Base-by-base conservation (phyloP, 1,140 invertebrate species). In the Ladona fulva region DNA sequence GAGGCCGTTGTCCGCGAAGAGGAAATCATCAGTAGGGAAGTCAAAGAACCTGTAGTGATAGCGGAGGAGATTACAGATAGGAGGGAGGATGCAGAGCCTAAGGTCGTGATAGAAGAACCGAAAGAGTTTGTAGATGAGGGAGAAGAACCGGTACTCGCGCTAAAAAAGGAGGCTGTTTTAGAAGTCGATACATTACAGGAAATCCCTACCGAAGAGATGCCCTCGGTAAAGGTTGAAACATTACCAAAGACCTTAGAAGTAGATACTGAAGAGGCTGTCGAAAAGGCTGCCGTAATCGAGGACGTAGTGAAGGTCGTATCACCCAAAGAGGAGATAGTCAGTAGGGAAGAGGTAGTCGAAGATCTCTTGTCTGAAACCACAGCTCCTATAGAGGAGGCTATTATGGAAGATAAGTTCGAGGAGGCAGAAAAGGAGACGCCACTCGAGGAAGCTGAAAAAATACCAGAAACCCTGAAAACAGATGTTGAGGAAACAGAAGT, bases 161-260 rank as follows among this genome's bases (percentile, higher is more conserved):
- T n/a, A n/a, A n/a, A n/a, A n/a, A n/a, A n/a, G n/a, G n/a, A n/a
- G n/a, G n/a, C n/a, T n/a, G n/a, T n/a, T n/a, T n/a, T n/a, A n/a
- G n/a, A n/a, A n/a, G n/a, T n/a, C n/a, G n/a, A n/a, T n/a, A n/a
- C n/a, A n/a, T n/a, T n/a, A n/a, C n/a, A n/a, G n/a, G n/a, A n/a
- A n/a, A n/a, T n/a, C n/a, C n/a, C n/a, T n/a, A n/a, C n/a, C n/a
- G 82, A 81, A 80, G 78, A 77, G 77, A 79, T 16, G 78, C 52
- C n/a, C 10, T 76, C 11, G 22, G 12, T 42, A 24, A n/a, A n/a
- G n/a, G n/a, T n/a, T n/a, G n/a, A n/a, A n/a, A n/a, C n/a, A n/a
- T n/a, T n/a, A n/a, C n/a, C n/a, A n/a, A n/a, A n/a, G n/a, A n/a
- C n/a, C n/a, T n/a, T n/a, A n/a, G 25, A n/a, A 42, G 37, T 12